Evolutionary conservation across 1,140 invertebrate species (phyloP).

Genomic region (Drosophila chauvacae): DNA sequence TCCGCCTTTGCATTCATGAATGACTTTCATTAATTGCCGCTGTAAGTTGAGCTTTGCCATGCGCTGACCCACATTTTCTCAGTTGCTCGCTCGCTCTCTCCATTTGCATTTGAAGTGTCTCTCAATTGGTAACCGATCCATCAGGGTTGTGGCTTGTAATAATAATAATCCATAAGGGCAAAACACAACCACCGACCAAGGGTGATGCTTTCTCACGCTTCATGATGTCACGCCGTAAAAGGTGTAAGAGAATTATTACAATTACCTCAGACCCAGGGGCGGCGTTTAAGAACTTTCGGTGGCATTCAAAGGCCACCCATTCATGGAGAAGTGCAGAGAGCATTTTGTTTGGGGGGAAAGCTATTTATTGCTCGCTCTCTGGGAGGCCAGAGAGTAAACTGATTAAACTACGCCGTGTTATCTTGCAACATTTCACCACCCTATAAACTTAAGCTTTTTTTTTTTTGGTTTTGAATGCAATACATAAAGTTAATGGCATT

Average conservation of each 20-base stretch:
- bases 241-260: constrained; percentile 48
- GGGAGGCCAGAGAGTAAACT: constrained; percentile 6
- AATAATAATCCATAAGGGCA: constrained; percentile 26
- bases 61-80: constrained; percentile 65
- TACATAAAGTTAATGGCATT: neutral
- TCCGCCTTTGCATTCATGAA: constrained; percentile 60
- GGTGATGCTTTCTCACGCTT: constrained; percentile 71
- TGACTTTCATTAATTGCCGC: constrained; percentile 68
- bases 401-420: constrained; percentile 3
- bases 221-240: constrained; percentile 63
- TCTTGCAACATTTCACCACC: constrained; percentile 30
- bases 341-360: neutral
- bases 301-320: constrained; percentile 48
- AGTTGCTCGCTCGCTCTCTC: constrained; percentile 9
- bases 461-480: constrained; percentile 12
- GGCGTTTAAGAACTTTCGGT: constrained; percentile 21
- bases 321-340: constrained; percentile 25
- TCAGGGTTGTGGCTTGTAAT: constrained; percentile 19
- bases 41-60: constrained; percentile 63
- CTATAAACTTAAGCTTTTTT: constrained; percentile 36
- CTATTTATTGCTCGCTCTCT: neutral
- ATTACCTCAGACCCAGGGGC: constrained; percentile 32
- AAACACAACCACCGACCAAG: constrained; percentile 48
- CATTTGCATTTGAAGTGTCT: constrained; percentile 23
- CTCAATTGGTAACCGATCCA: constrained; percentile 42